Evolutionary conservation across 2,888 invertebrate species (phyloP), one percentile per base, ranked within the genome.

Genomic region (Agelastica alni): DNA sequence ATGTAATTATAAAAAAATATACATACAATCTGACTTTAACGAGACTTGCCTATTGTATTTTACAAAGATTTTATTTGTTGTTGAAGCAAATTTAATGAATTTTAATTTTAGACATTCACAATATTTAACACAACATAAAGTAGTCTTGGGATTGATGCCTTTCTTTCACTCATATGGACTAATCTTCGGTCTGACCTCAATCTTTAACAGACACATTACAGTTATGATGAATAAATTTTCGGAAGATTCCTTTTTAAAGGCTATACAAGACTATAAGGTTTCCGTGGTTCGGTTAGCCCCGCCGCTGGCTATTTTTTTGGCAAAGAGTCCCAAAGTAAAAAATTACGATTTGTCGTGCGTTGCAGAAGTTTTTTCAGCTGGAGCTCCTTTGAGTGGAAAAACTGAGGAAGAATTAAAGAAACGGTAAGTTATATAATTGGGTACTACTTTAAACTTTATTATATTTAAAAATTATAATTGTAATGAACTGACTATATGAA

Each of bases 231-330:
- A 61, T 10, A 63, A 57, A 37, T 73, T 71, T 49, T 60, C 68
- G 12, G 68, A 66, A 44, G 79, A 85, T 55, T 72, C 80, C 9
- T 92, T 88, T 70, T 78, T 93, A 30, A 81, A 82, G 63, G 80
- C 85, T 1, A 83, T 93, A 62, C 84, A 90, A 68, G 81, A 85
- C 56, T 81, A 86, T 68, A 85, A 83, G 79, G 81, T 89, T 2
- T 82, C 84, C 53, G 78, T 83, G 73, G 79, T 86, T 1, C 83
- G 85, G 9, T 75, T 91, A 59, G 93, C 93, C 3, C 93, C 94
- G 0, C 92, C 93, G 0, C 78, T 94, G 30, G 83, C 91, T 70
- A 84, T 92, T 17, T 90, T 92, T 71, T 75, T 94, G 53, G 88
- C 89, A 0, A 92, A 93, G 74, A 85, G 88, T 70, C 89, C 91